These are phyloP conservation scores for Lasioglossum villosulum DNA, from an alignment of 2,888 invertebrate genomes.

Conservation along the genomic window DNA sequence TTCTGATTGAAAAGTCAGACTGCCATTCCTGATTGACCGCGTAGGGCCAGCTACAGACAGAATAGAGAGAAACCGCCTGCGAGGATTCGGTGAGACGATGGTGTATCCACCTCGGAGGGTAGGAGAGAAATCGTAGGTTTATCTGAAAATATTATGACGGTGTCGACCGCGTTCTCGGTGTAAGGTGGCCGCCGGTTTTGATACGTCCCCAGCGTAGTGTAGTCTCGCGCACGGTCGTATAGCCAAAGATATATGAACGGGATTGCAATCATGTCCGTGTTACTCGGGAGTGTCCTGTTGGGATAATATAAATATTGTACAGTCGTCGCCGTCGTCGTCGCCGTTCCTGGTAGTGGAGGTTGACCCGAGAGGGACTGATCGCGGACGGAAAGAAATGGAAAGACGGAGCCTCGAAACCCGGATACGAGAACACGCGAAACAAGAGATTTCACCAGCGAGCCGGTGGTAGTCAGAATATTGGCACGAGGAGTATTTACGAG, in stretches of 20 bases:
- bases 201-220: constrained; percentile 83
- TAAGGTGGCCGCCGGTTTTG: constrained; percentile 78
- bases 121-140: constrained; percentile 74
- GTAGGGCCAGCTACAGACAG: too few relatives aligned
- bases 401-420: constrained; percentile 14
- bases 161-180: constrained; percentile 69
- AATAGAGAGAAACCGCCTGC: neutral
- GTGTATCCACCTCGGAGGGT: constrained; percentile 24
- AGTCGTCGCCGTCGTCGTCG: constrained; percentile 68
- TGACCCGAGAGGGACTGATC: constrained; percentile 52
- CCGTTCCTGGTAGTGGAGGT: constrained; percentile 34
- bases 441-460: constrained; percentile 31
- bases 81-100: constrained; percentile 16
- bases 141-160: constrained; percentile 82
- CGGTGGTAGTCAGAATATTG: neutral
- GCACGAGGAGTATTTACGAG: neutral
- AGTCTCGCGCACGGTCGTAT: constrained; percentile 78
- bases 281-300: constrained; percentile 82
- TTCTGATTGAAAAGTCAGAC: too few relatives aligned
- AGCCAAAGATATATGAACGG: constrained; percentile 82
- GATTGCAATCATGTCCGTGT: constrained; percentile 83
- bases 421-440: neutral
- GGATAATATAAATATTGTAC: constrained; percentile 84
- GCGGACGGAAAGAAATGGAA: constrained; percentile 3
- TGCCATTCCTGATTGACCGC: too few relatives aligned